These are phyloP conservation scores for Coreoperca whiteheadi DNA, from an alignment of 2,113 vertebrate genomes.

Conservation along the genomic window DNA sequence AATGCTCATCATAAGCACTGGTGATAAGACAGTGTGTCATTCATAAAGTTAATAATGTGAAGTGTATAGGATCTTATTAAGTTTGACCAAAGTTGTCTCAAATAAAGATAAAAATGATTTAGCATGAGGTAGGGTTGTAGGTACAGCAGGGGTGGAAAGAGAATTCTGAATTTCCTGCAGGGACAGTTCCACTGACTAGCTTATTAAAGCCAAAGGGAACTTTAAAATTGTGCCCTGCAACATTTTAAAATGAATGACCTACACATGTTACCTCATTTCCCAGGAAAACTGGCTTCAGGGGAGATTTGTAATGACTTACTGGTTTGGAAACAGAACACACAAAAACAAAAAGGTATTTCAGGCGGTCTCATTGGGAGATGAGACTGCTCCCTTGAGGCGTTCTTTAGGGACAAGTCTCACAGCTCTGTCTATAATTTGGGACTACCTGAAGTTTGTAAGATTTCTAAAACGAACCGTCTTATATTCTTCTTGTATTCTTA, in stretches of 20 bases:
- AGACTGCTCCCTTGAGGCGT: background rate
- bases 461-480: background rate
- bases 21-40: background rate
- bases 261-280: background rate
- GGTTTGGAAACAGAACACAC: background rate
- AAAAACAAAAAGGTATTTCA: background rate
- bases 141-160: too few relatives aligned
- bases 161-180: background rate
- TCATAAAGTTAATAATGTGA: background rate
- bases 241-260: background rate
- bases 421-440: slow-evolving; percentile 50
- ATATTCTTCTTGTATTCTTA: background rate
- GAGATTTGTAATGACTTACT: background rate
- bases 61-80: background rate
- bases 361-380: background rate
- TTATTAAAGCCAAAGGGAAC: background rate
- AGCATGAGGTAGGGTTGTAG: background rate
- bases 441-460: background rate
- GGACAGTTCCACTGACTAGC: background rate
- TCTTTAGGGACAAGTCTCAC: slow-evolving; percentile 64
- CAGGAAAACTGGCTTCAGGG: background rate
- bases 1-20: too few relatives aligned
- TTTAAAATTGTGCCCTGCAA: background rate
- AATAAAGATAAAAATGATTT: background rate
- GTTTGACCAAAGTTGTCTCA: background rate